Base-by-base conservation (phyloP, 2,888 invertebrate genomes). In the Perizoma affinitatum region DNA sequence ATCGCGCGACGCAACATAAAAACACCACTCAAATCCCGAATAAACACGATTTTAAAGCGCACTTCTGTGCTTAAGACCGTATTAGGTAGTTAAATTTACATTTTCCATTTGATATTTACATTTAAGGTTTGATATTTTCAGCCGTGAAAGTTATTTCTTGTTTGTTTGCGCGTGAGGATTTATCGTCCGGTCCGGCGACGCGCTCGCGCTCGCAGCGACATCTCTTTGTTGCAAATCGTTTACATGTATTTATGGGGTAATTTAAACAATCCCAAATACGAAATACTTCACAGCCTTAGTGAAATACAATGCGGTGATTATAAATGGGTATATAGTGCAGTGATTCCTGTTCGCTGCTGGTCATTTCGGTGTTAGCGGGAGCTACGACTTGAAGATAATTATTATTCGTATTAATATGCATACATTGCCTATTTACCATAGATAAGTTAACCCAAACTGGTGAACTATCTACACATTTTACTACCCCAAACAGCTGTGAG, bases 11-110 rank as follows among this genome's bases (percentile, higher is more conserved):
- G 82, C 81, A 79, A 83, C 86, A 87, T 87, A 90, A 89, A 90
- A 90, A 88, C 87, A 84, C 84, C 87, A 88, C 86, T 87, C 85
- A 87, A 84, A 86, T 84, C 76, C 81, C 82, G 84, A 86, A 90
- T 87, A 88, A 89, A 87, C 87, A 88, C 80, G 78, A 81, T 83
- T 87, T 86, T 84, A 82, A 81, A 87, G 83, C 85, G 81, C 80
- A 83, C 80, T 84, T 81, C 81, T 79, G 81, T 80, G 69, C 84
- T 85, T 82, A 80, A 84, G 80, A 80, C 80, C 85, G 88, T 84
- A 90, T 90, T 90, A 90, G 89, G 90, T 86, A 87, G 84, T 90
- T 89, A 89, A 88, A 90, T 90, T 90, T 89, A 89, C 90, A 90
- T 88, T 89, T 88, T 86, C 84, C 88, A 89, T 89, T 89, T 88